phyloP scores from a whole-genome alignment of 2,113 vertebrate species.

The Semicossyphus pulcher region DNA sequence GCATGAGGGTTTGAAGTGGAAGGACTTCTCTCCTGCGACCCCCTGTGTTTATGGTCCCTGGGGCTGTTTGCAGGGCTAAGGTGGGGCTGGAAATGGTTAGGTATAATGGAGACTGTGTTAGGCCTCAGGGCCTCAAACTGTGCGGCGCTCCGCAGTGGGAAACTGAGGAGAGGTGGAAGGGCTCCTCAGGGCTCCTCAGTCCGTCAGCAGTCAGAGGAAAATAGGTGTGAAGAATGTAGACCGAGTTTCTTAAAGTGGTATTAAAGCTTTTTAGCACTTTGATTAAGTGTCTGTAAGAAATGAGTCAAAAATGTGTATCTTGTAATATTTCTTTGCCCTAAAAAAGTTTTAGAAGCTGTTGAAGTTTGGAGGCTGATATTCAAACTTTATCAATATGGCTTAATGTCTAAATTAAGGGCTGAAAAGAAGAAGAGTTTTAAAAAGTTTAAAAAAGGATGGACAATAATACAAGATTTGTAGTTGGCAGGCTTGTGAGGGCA shows the following conservation, averaged over 20 bases:
- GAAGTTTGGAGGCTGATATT: too few relatives aligned
- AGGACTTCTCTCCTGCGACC: slow-evolving; percentile 25
- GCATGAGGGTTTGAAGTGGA: slow-evolving; percentile 54
- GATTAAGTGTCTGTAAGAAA: not conserved
- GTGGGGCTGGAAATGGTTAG: slow-evolving; percentile 72
- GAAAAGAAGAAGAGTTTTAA: too few relatives aligned
- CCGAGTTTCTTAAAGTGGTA: slow-evolving; percentile 34
- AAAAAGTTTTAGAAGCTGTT: too few relatives aligned
- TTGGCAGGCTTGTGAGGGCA: too few relatives aligned
- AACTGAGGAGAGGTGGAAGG: slow-evolving; percentile 21
- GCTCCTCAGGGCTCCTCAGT: slow-evolving; percentile 25
- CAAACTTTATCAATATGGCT: too few relatives aligned
- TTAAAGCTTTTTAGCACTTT: slow-evolving; percentile 8
- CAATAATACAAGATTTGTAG: too few relatives aligned
- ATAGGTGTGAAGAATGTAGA: slow-evolving; percentile 47
- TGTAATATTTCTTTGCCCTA: not conserved
- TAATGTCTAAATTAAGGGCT: too few relatives aligned
- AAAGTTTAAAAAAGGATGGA: too few relatives aligned
- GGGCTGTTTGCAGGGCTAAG: slow-evolving; percentile 55
- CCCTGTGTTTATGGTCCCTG: slow-evolving; percentile 43
- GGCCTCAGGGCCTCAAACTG: slow-evolving; percentile 43
- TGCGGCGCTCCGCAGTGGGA: slow-evolving; percentile 37
- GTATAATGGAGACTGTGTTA: slow-evolving; percentile 72
- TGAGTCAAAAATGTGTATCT: not conserved
- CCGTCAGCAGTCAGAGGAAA: slow-evolving; percentile 47